These are phyloP conservation scores for Gibbula magus DNA, from an alignment of 2,888 invertebrate genomes.

Conservation along the genomic window DNA sequence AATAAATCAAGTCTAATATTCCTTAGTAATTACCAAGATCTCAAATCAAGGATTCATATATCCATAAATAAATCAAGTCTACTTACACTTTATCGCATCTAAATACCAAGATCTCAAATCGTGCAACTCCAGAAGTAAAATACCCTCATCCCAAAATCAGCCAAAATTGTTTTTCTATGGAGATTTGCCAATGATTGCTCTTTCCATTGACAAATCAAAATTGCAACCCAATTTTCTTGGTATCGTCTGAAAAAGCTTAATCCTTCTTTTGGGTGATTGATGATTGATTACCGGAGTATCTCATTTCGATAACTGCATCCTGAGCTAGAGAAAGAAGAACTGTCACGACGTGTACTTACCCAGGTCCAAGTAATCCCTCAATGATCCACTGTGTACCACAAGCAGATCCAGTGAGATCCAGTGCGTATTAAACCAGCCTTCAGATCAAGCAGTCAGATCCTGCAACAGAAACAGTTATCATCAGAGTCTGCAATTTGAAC, in stretches of 20 bases:
- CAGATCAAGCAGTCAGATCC: too few relatives aligned
- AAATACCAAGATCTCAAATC: neutral
- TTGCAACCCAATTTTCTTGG: slow-evolving; percentile 6
- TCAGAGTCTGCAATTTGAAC: too few relatives aligned
- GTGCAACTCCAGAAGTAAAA: neutral
- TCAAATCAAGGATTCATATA: too few relatives aligned
- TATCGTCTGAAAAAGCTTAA: neutral
- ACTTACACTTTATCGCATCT: neutral
- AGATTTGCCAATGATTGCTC: neutral
- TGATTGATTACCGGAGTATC: neutral
- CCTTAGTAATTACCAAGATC: too few relatives aligned
- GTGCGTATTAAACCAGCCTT: too few relatives aligned
- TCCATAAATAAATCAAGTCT: neutral
- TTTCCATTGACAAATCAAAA: neutral
- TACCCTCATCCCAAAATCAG: neutral
- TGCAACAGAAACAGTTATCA: too few relatives aligned
- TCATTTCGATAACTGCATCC: too few relatives aligned
- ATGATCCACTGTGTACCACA: too few relatives aligned
- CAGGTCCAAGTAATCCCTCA: too few relatives aligned
- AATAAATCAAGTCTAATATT: slow-evolving; percentile 1
- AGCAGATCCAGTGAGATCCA: too few relatives aligned
- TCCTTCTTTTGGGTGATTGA: slow-evolving; percentile 14
- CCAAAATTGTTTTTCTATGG: neutral
- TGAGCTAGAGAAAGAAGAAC: too few relatives aligned
- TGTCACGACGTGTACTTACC: too few relatives aligned